These are phyloP conservation scores for Drosophila persimilis DNA, from an alignment of 1,140 invertebrate species.

Conservation along the genomic window DNA sequence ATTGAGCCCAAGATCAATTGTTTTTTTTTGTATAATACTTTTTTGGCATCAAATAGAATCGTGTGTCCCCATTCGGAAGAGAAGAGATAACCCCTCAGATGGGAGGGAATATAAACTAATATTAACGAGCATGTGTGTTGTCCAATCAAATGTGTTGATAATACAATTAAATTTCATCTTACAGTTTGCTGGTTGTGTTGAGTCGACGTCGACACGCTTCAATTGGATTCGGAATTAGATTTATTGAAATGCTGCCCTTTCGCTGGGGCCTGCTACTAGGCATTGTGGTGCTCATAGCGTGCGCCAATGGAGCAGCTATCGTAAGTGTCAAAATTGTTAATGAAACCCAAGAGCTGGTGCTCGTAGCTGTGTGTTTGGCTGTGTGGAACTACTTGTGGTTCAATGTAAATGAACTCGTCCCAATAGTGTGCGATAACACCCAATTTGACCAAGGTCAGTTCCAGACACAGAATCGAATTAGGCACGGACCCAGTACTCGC, in stretches of 20 bases:
- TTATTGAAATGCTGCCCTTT: conserved; percentile 77
- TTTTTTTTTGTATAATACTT: conserved; percentile 27
- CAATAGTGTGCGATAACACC: conserved; percentile 57
- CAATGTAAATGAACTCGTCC: conserved; percentile 58
- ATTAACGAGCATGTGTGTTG: conserved; percentile 28
- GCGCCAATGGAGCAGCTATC: conserved; percentile 73
- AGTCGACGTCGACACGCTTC: conserved; percentile 44
- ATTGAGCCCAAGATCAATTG: conserved; percentile 33
- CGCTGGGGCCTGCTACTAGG: conserved; percentile 75
- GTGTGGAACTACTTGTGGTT: conserved; percentile 43
- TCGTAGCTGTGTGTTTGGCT: conserved; percentile 3
- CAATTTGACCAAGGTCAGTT: conserved; percentile 74
- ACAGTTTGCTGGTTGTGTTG: conserved; percentile 59
- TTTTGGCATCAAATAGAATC: conserved; percentile 56
- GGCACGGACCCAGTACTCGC: conserved; percentile 9
- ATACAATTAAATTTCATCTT: conserved; percentile 64
- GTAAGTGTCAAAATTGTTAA: conserved; percentile 73
- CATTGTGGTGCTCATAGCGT: conserved; percentile 59
- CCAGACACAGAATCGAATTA: conserved; percentile 26
- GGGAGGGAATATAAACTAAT: conserved; percentile 46
- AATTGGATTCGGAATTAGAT: conserved; percentile 65
- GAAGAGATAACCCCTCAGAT: conserved; percentile 65
- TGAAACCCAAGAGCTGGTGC: conserved; percentile 35
- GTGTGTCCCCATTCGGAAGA: conserved; percentile 49
- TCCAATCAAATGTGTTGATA: conserved; percentile 56